Evolutionary conservation across 2,888 invertebrate genomes (phyloP), one percentile per base, ranked within the genome.

Genomic region (Hemithea aestivaria): DNA sequence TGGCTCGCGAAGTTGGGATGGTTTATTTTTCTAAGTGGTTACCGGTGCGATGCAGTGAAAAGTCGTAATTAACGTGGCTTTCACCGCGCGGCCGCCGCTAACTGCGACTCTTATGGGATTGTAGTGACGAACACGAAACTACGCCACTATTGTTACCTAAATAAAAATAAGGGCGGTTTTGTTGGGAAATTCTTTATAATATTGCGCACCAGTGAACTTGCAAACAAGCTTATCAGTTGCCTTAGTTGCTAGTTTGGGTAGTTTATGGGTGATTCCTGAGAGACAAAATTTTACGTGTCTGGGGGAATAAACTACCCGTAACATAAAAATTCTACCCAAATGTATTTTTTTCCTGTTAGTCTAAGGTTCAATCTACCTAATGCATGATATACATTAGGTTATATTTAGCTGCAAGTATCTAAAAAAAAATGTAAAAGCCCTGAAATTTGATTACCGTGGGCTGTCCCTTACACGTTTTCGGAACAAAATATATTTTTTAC

Each of bases 11-110:
- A 53, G 50, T 42, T 57, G 53, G 48, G 46, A 54, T 56, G 56
- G 64, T 68, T 73, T 68, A 66, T 74, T 75, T 66, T 73, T 72
- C 60, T 54, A 67, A 65, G 66, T 62, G 58, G 49, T 29, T 45
- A 32, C 40, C 46, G 50, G 54, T 53, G 56, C 52, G n/a, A n/a
- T n/a, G 54, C 59, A 48, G 57, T 66, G 62, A 66, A 70, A 72
- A 68, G 63, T 71, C 60, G 65, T 76, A 79, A 79, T 80, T 78
- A 78, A 74, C 70, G 68, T 67, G 68, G 68, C 68, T 71, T 73
- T 72, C 69, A 67, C 53, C 53, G 56, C 65, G 54, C 59, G 53
- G 55, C 58, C 27, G 26, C 40, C 5, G 16, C 16, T 2, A 16
- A 5, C 16, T 16, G 22, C 56, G 55, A 28, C 73, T 66, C 70